Conservation (phyloP, 2,797 vertebrate species). For the Microctenopoma lineatum region DNA sequence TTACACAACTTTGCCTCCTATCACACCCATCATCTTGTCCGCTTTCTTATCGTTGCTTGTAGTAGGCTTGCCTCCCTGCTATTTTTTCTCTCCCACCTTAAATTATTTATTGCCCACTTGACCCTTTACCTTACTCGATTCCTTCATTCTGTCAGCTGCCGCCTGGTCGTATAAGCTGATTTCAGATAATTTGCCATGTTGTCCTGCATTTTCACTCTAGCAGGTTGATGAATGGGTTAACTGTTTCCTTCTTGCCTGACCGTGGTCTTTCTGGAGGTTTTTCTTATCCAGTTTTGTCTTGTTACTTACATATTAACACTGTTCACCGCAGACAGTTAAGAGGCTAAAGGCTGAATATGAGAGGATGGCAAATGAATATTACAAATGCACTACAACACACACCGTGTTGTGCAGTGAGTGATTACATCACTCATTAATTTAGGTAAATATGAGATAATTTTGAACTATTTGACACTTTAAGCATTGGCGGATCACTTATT, state of each 20-base stretch:
- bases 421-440: too few relatives aligned
- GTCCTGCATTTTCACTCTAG: conserved; percentile 1
- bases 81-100: conserved; percentile 27
- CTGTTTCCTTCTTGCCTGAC: not conserved
- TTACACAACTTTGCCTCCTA: conserved; percentile 13
- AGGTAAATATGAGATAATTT: too few relatives aligned
- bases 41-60: conserved; percentile 27
- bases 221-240: not conserved
- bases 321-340: too few relatives aligned
- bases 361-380: too few relatives aligned
- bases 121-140: conserved; percentile 34
- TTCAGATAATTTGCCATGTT: not conserved
- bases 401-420: too few relatives aligned
- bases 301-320: too few relatives aligned
- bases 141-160: conserved; percentile 13
- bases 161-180: not conserved
- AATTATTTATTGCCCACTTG: conserved; percentile 49
- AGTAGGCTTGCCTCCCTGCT: conserved; percentile 21
- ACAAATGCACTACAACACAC: too few relatives aligned
- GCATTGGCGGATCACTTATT: too few relatives aligned
- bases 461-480: too few relatives aligned
- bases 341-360: too few relatives aligned
- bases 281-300: too few relatives aligned
- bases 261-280: not conserved
- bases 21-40: conserved; percentile 34